phyloP scores from a whole-genome alignment of 1,140 invertebrate genomes.

The Drosophila miranda region DNA sequence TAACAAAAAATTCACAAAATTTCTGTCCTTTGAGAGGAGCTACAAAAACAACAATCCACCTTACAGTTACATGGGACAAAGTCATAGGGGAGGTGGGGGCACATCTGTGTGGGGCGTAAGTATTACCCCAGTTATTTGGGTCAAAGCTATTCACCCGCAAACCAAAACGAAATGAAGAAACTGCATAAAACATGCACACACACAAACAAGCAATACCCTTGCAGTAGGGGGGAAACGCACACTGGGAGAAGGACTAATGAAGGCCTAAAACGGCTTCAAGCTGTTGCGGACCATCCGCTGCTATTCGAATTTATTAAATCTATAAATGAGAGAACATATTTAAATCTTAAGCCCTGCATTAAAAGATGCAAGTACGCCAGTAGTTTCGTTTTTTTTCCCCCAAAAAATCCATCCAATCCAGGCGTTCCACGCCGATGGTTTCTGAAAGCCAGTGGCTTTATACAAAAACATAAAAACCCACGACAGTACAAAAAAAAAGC shows the following conservation, averaged over 20 bases:
- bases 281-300: slow-evolving; percentile 31
- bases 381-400: too few relatives aligned
- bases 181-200: slow-evolving; percentile 69
- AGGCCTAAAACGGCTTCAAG: slow-evolving; percentile 47
- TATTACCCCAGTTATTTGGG: slow-evolving; percentile 80
- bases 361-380: too few relatives aligned
- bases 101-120: slow-evolving; percentile 55
- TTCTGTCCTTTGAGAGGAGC: slow-evolving; percentile 1
- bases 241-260: slow-evolving; percentile 46
- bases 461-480: too few relatives aligned
- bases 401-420: too few relatives aligned
- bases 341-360: too few relatives aligned
- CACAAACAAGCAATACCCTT: slow-evolving; percentile 6
- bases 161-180: slow-evolving; percentile 70
- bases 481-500: not conserved
- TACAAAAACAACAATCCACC: slow-evolving; percentile 37
- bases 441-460: too few relatives aligned
- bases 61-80: slow-evolving; percentile 49
- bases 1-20: too few relatives aligned
- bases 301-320: not conserved
- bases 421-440: too few relatives aligned
- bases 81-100: slow-evolving; percentile 28
- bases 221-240: slow-evolving; percentile 27
- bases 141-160: slow-evolving; percentile 82
- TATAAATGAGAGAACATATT: too few relatives aligned